Evolutionary conservation across 2,888 invertebrate species (phyloP).

Genomic region (Chrysopilus asiliformis): DNA sequence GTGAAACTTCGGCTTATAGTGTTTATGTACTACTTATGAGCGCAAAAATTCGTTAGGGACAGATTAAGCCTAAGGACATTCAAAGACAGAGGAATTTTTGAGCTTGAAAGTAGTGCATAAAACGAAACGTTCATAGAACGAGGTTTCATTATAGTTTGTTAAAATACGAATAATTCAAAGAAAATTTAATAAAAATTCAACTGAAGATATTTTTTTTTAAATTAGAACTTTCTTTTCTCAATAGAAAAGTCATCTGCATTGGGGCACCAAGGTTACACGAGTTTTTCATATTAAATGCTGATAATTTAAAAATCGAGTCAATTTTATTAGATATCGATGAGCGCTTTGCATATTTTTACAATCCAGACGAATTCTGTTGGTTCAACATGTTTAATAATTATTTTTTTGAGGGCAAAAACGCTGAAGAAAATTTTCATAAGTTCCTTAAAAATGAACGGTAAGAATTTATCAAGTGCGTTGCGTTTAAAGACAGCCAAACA

Average conservation of each 20-base stretch:
- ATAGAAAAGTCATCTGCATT: conserved; percentile 65
- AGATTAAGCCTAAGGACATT: too few relatives aligned
- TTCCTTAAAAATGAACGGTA: conserved; percentile 47
- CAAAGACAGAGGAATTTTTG: too few relatives aligned
- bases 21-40: too few relatives aligned
- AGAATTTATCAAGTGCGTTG: conserved; percentile 18
- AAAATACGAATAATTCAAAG: too few relatives aligned
- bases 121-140: too few relatives aligned
- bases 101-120: too few relatives aligned
- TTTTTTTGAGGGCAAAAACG: conserved; percentile 48
- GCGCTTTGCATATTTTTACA: conserved; percentile 52
- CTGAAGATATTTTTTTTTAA: too few relatives aligned
- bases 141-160: too few relatives aligned
- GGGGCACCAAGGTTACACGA: conserved; percentile 77
- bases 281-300: conserved; percentile 32
- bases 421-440: conserved; percentile 43
- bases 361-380: conserved; percentile 54
- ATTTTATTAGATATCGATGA: conserved; percentile 72
- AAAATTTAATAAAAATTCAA: too few relatives aligned
- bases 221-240: conserved; percentile 23
- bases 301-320: conserved; percentile 38
- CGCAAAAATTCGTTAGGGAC: too few relatives aligned
- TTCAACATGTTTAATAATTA: conserved; percentile 88
- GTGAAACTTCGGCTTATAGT: too few relatives aligned
- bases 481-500: background rate